These are phyloP conservation scores for Micropoecilia bifurca DNA, from an alignment of 2,797 vertebrate species.

Conservation along the genomic window DNA sequence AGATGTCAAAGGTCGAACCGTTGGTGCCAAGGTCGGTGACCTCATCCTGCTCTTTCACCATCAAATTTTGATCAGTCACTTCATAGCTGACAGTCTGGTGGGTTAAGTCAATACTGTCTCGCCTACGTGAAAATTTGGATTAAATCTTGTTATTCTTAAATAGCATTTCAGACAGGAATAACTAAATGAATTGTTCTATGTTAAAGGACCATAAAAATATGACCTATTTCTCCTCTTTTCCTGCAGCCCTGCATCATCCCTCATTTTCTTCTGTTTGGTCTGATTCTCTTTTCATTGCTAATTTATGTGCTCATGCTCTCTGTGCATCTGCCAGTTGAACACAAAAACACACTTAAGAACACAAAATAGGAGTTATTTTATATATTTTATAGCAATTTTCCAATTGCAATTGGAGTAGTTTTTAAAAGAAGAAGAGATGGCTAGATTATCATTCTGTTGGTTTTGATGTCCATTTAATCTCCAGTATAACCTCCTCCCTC, in stretches of 20 bases:
- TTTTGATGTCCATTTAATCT: background rate
- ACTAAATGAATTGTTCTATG: background rate
- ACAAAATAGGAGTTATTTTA: background rate
- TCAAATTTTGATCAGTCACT: conserved; percentile 62
- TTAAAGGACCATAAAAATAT: background rate
- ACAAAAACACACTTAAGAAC: background rate
- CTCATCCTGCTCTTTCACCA: conserved; percentile 56
- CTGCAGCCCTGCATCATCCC: background rate
- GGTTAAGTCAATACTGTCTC: conserved; percentile 50
- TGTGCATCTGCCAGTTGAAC: background rate
- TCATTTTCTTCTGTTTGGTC: conserved; percentile 3
- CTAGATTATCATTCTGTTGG: background rate
- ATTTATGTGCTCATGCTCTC: background rate
- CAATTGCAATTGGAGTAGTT: background rate
- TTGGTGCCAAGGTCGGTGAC: conserved; percentile 48
- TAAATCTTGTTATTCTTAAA: conserved; percentile 27
- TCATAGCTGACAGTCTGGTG: conserved; percentile 53
- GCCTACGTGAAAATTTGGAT: conserved; percentile 64
- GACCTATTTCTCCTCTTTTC: conserved; percentile 3
- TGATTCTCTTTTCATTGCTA: background rate
- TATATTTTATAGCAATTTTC: background rate
- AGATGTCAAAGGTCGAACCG: conserved; percentile 51
- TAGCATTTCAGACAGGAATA: conserved; percentile 24
- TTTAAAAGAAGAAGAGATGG: background rate
- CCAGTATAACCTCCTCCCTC: background rate